Percentiles rank a stretch among this genome's conserved stretches.
Evolutionary conservation across 2,888 invertebrate genomes (phyloP).

Genomic region (Cosmorhoe ocellata): DNA sequence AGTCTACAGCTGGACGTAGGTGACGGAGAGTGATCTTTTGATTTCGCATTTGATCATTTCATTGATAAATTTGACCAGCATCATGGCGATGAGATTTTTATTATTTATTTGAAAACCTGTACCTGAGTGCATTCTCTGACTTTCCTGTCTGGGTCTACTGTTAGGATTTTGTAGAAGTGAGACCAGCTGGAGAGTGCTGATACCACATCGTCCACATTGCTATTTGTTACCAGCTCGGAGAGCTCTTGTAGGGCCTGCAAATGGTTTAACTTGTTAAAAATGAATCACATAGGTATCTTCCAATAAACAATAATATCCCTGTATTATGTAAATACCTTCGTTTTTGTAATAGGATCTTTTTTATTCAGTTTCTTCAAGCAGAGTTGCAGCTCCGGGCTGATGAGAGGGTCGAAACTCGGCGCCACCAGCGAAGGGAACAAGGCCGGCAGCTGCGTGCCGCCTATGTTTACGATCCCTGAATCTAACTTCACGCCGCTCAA

Average conservation of each 20-base stretch:
- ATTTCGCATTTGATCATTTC: no score
- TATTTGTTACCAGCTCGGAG: slow-evolving; percentile 84
- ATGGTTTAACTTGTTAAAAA: not conserved
- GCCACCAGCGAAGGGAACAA: slow-evolving; percentile 61
- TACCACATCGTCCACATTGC: slow-evolving; percentile 86
- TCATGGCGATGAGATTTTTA: no score
- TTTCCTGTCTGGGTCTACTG: slow-evolving; percentile 90
- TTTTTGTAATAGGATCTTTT: slow-evolving; percentile 94
- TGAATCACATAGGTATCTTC: no score
- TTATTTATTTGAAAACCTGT: no score
- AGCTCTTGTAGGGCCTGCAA: slow-evolving; percentile 92
- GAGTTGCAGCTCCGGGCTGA: slow-evolving; percentile 89
- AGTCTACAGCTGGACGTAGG: no score
- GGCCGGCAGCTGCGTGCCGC: slow-evolving; percentile 48
- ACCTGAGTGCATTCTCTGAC: slow-evolving; percentile 90
- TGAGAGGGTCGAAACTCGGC: slow-evolving; percentile 84
- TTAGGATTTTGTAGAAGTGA: slow-evolving; percentile 88
- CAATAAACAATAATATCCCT: no score
- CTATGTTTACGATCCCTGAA: slow-evolving; percentile 31
- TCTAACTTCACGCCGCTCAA: slow-evolving; percentile 76
- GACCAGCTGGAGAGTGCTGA: slow-evolving; percentile 92
- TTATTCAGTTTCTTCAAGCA: slow-evolving; percentile 94
- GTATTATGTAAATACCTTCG: slow-evolving; percentile 83
- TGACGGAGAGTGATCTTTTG: no score
- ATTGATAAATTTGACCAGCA: no score